Evolutionary conservation across 35 echinoderm and acorn worm genomes (phyloP).

Genomic region (Patiria miniata): DNA sequence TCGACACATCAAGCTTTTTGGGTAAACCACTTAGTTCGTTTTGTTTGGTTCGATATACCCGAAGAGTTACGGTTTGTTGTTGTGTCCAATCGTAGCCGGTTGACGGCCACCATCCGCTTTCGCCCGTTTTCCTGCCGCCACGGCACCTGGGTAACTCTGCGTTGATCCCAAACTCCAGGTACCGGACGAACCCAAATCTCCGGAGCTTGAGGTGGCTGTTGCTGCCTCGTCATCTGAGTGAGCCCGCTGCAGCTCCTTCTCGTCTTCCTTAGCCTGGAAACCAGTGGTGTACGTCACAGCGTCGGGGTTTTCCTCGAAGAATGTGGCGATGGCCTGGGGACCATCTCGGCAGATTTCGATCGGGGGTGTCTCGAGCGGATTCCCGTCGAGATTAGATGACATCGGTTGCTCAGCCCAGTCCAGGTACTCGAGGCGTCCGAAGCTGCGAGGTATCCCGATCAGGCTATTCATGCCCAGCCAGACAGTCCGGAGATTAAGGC

Average conservation of each 20-base stretch:
- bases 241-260: not conserved
- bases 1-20: no score
- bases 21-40: no score
- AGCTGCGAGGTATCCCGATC: constrained; percentile 55
- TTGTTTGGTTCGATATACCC: no score
- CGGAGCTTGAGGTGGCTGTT: not conserved
- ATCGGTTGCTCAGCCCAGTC: constrained; percentile 75
- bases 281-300: constrained; percentile 9
- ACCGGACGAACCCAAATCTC: not conserved
- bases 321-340: constrained; percentile 59
- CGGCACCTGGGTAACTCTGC: constrained; percentile 2
- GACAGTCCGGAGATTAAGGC: constrained; percentile 60
- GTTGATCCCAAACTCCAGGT: not conserved
- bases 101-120: not conserved
- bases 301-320: constrained; percentile 44
- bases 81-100: no score
- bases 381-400: constrained; percentile 88
- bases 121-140: not conserved
- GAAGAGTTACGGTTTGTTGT: no score
- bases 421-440: constrained; percentile 61
- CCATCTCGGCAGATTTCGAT: constrained; percentile 81
- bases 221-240: not conserved
- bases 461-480: constrained; percentile 91
- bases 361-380: constrained; percentile 72
- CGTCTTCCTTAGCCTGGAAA: not conserved